Evolutionary conservation across 53 echinoderm and acorn worm species (phyloP), one percentile per base, ranked within the genome.

Genomic region (Crossaster papposus): DNA sequence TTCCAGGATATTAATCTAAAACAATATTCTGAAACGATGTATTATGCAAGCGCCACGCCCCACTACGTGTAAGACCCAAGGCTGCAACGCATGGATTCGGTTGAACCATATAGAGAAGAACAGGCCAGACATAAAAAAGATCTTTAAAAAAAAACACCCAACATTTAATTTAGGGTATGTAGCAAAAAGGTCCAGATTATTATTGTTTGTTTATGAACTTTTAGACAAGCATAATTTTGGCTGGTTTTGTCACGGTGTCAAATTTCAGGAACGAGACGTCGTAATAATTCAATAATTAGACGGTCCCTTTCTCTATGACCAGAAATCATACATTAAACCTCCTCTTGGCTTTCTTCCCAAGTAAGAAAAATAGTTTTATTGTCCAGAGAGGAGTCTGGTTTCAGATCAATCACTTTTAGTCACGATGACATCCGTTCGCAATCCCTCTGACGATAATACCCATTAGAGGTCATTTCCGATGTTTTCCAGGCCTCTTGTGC

Each of bases 11-110:
- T 9, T 24, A 23, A n/a, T 26, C 28, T 74, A 74, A 35, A 33
- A 74, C 33, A 74, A 74, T 74, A 74, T 74, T 74, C 36, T 74
- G 34, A 58, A 2, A 74, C 0, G 75, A 22, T 36, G 75, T 74
- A 12, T 74, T 35, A 74, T 74, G 75, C 36, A 74, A 74, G 34
- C 2, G 36, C 7, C 75, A 74, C 75, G 75, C 75, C 75, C 22
- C 36, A 24, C 17, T 23, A 20, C 58, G 58, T 4, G 58, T 58
- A n/a, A n/a, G 58, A 14, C 58, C 58, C 2, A 44, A 44, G 44
- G 44, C 44, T 44, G 44, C 44, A 44, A 44, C 44, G 44, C 9
- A 44, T 44, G 44, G 44, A 44, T 44, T 44, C 44, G n/a, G n/a
- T n/a, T n/a, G n/a, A n/a, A n/a, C n/a, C n/a, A n/a, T n/a, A n/a